A percentile compares a stretch with the other conserved stretches of the same genome.
phyloP scores from a whole-genome alignment of 2,888 invertebrate species.

The Plagodis dolabraria region DNA sequence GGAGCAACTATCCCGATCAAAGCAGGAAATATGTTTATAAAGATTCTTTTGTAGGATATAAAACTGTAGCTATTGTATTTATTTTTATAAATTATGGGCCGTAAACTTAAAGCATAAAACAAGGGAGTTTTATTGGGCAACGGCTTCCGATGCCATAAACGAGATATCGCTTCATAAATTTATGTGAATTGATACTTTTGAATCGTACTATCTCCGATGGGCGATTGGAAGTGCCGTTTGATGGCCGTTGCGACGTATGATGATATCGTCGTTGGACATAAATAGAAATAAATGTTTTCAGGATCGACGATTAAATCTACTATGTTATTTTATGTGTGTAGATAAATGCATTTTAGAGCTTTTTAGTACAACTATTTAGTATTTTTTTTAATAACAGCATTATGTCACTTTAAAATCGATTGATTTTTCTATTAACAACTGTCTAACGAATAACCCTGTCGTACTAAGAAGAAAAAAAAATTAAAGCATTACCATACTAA shows the following conservation, averaged over 20 bases:
- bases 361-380: too few species aligned
- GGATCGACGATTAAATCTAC: constrained; percentile 4
- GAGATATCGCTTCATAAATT: constrained; percentile 69
- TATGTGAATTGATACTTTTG: constrained; percentile 67
- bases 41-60: constrained; percentile 51
- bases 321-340: not conserved
- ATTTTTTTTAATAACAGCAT: too few species aligned
- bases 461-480: too few species aligned
- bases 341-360: too few species aligned
- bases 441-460: too few species aligned
- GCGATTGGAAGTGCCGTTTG: constrained; percentile 39
- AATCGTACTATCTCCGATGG: constrained; percentile 48
- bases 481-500: too few species aligned
- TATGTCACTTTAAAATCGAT: too few species aligned
- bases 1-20: too few species aligned
- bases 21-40: constrained; percentile 45
- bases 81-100: constrained; percentile 74
- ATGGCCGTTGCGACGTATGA: constrained; percentile 26
- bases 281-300: constrained; percentile 14
- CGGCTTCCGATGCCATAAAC: constrained; percentile 65
- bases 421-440: too few species aligned
- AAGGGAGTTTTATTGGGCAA: constrained; percentile 69
- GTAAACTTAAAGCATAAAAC: constrained; percentile 75
- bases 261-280: constrained; percentile 22
- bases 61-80: constrained; percentile 63